Evolutionary conservation across 2,888 invertebrate species (phyloP), one percentile per base, ranked within the genome.

Genomic region (Dolomedes plantarius): DNA sequence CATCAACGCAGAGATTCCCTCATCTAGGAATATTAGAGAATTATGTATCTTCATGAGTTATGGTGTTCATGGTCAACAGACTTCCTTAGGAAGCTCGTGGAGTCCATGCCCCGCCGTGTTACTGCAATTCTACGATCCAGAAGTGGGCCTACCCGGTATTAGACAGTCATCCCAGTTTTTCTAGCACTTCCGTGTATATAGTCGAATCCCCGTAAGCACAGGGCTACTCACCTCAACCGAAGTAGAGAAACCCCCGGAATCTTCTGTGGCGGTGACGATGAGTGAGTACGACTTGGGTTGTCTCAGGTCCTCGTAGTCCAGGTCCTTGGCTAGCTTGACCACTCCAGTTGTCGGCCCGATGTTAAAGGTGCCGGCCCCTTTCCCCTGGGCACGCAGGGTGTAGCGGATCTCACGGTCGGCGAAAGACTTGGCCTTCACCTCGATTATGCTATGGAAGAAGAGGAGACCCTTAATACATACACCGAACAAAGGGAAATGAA

Each of bases 321-420:
- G 92, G 92, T 97, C 97, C 91, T 98, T 97, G 13, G 97, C 97
- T 89, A 99, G 93, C 92, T 98, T 98, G 27, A 99, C 97, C 90
- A 98, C 96, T 78, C 98, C 98, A 41, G 97, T 96, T 27, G 96
- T 96, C 1, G 97, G 96, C 0, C 97, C 97, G 90, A 98, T 98
- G 92, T 97, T 97, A 92, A 98, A 98, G 11, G 97, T 97, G 68
- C 97, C 97, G 9, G 97, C 96, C 11, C 97, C 97, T 92, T 96
- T 97, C n/a, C 97, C 97, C 91, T 97, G 96, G 0, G 98, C 97
- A 91, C 97, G 96, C 88, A 98, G 92, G 0, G 97, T 97, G 92
- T 98, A 98, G n/a, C 97, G 95, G 89, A 98, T 97, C 92, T 97
- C 97, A 78, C 97, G 95, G 92, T 98, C 97, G 88, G 98, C 98